Conservation (phyloP, 2,888 invertebrate species). For the Synergus gifuensis region DNA sequence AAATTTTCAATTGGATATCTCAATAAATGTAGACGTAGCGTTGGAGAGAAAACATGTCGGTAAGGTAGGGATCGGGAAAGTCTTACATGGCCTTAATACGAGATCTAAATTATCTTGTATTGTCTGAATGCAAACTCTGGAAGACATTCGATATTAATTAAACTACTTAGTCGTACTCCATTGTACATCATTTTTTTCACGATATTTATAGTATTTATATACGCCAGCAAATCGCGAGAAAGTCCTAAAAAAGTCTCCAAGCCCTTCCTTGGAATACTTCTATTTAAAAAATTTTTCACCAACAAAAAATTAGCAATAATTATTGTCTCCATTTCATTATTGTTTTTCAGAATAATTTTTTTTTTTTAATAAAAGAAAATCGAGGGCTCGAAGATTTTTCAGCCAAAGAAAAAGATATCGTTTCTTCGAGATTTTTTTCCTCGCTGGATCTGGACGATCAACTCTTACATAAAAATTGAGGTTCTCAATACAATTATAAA, state of each 20-base stretch:
- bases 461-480: slow-evolving; percentile 62
- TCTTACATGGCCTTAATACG: no score
- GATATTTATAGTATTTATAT: slow-evolving; percentile 44
- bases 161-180: slow-evolving; percentile 44
- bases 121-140: slow-evolving; percentile 49
- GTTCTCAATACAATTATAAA: slow-evolving; percentile 71
- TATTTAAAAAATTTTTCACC: not conserved
- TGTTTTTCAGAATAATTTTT: not conserved
- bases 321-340: not conserved
- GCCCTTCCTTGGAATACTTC: not conserved
- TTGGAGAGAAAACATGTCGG: no score
- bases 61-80: no score
- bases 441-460: slow-evolving; percentile 44
- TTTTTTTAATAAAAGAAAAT: not conserved
- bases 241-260: not conserved
- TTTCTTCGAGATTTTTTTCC: not conserved
- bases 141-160: slow-evolving; percentile 57
- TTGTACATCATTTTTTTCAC: slow-evolving; percentile 42
- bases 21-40: no score
- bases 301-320: not conserved
- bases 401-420: not conserved
- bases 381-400: not conserved
- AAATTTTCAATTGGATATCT: no score
- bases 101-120: slow-evolving; percentile 46
- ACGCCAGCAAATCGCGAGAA: slow-evolving; percentile 14